Evolutionary conservation across 1,140 invertebrate genomes (phyloP), one percentile per base, ranked within the genome.

Genomic region (Sinonovacula constricta): DNA sequence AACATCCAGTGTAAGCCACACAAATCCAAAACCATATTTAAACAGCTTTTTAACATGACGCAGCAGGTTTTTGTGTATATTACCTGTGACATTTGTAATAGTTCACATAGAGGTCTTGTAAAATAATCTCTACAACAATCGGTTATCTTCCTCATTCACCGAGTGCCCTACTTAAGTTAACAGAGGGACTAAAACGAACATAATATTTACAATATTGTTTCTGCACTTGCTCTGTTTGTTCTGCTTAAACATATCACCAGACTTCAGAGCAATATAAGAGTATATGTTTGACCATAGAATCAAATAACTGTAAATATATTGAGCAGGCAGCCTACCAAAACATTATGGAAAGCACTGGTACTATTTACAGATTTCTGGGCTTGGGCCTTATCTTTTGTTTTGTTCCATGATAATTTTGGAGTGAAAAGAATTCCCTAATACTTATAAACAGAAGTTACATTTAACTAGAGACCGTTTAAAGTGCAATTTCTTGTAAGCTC

Each of bases 131-230:
- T 24, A 53, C 51, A 18, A 53, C n/a, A n/a, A 53, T 18, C n/a
- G 51, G 51, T 53, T n/a, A 53, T 53, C 51, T 53, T n/a, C 51
- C 51, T n/a, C 51, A 53, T 53, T 53, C 51, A n/a, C 7, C 51
- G n/a, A 53, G 7, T 53, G 26, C 51, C n/a, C n/a, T 53, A 24
- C 51, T 53, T n/a, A n/a, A 18, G 26, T 53, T 53, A n/a, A 53
- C 51, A 53, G 51, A n/a, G n/a, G n/a, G n/a, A n/a, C n/a, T n/a
- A n/a, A n/a, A n/a, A n/a, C n/a, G n/a, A n/a, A n/a, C n/a, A 53
- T 53, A n/a, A 53, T 53, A 53, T 53, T 53, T 53, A 7, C 1
- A 53, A 53, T 53, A 53, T 24, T 53, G 18, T 18, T n/a, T 53
- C 26, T 53, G 51, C 26, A 53, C 51, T 53, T 53, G n/a, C 26